Percentiles rank a stretch among this genome's conserved stretches.
Evolutionary conservation across 2,888 invertebrate genomes (phyloP).

Genomic region (Autographa pulchrina): DNA sequence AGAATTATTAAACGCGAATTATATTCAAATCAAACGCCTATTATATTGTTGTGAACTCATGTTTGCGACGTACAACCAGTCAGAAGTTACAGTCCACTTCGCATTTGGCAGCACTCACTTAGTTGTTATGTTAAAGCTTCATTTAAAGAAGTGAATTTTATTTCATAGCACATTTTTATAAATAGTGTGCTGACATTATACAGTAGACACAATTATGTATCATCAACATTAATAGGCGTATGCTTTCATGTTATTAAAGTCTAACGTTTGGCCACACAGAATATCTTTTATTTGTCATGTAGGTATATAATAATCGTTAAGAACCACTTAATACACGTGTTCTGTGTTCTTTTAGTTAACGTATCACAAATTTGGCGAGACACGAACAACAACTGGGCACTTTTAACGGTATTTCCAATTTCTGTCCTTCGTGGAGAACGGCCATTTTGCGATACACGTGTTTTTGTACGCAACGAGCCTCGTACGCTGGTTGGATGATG

Average conservation of each 20-base stretch:
- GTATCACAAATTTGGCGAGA: constrained; percentile 33
- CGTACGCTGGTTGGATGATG: constrained; percentile 82
- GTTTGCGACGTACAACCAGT: too few relatives aligned
- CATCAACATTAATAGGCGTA: not conserved
- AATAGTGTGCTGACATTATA: not conserved
- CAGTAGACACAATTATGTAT: not conserved
- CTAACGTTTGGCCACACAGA: not conserved
- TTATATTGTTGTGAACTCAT: not conserved
- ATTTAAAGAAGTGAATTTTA: not conserved
- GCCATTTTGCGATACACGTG: constrained; percentile 87
- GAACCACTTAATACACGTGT: constrained; percentile 20
- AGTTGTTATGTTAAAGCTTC: too few relatives aligned
- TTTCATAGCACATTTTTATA: not conserved
- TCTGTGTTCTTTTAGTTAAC: constrained; percentile 15
- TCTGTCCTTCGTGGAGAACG: constrained; percentile 63
- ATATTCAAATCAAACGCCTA: not conserved
- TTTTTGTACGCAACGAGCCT: constrained; percentile 90
- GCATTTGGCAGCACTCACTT: not conserved
- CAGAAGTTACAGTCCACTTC: not conserved
- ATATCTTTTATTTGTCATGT: not conserved
- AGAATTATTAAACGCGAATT: not conserved
- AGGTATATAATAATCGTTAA: constrained; percentile 24
- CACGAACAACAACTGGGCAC: constrained; percentile 95
- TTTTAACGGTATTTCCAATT: constrained; percentile 84
- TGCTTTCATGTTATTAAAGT: not conserved